Evolutionary conservation across 2,888 invertebrate species (phyloP).

Genomic region (Eupithecia subumbrata): DNA sequence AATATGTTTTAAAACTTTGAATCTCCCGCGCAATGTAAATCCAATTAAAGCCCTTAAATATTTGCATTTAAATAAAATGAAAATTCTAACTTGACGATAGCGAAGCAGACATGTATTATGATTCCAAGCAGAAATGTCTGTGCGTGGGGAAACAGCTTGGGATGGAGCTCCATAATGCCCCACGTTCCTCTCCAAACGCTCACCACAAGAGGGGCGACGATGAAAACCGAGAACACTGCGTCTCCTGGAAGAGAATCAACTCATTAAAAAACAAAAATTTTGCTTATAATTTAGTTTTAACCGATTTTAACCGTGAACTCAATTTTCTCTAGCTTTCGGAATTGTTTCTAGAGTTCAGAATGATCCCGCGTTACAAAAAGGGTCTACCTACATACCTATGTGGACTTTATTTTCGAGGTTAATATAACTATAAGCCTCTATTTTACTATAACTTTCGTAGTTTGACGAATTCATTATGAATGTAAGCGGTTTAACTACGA

Average conservation of each 20-base stretch:
- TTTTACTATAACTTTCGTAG: no score
- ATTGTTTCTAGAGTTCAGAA: neutral
- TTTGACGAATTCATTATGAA: no score
- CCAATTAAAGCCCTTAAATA: neutral
- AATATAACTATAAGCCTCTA: no score
- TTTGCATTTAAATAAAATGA: neutral
- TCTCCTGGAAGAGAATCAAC: conserved; percentile 58
- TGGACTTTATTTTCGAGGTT: no score
- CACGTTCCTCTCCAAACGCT: conserved; percentile 94
- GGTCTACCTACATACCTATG: no score
- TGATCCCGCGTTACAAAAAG: neutral
- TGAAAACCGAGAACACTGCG: conserved; percentile 61
- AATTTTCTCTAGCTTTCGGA: neutral
- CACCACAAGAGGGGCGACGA: conserved; percentile 92
- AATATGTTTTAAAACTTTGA: neutral
- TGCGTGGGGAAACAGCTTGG: conserved; percentile 83
- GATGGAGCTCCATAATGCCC: conserved; percentile 89
- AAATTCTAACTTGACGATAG: conserved; percentile 73
- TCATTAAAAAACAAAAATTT: neutral
- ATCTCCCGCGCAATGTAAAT: neutral
- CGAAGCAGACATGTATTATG: conserved; percentile 82
- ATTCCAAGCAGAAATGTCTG: conserved; percentile 81
- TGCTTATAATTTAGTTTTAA: neutral
- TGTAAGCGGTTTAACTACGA: no score
- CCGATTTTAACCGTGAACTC: neutral